Evolutionary conservation across 1,140 invertebrate species (phyloP).

Genomic region (Argopecten irradians): DNA sequence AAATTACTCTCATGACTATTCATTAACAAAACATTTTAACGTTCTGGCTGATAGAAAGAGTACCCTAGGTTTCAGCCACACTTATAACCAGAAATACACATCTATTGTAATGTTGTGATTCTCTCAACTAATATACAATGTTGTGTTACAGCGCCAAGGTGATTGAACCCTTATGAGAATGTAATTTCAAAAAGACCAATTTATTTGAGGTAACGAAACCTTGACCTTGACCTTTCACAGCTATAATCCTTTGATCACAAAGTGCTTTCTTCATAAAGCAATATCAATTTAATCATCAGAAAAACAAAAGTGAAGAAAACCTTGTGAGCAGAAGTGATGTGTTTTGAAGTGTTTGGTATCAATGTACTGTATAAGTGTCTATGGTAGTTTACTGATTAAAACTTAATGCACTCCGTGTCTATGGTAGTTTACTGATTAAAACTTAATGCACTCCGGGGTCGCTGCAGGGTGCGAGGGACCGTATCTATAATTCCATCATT

Average conservation of each 20-base stretch:
- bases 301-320: not conserved
- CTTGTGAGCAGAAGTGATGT: not conserved
- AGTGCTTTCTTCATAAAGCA: not conserved
- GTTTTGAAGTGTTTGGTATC: not conserved
- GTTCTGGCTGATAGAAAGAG: too few relatives aligned
- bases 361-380: not conserved
- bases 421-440: not conserved
- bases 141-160: too few relatives aligned
- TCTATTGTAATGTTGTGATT: too few relatives aligned
- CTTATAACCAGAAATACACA: too few relatives aligned
- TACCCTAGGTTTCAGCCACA: too few relatives aligned
- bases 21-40: too few relatives aligned
- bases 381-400: not conserved
- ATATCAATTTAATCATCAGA: not conserved
- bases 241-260: not conserved
- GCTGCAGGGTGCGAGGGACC: not conserved
- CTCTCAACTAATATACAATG: too few relatives aligned
- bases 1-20: too few relatives aligned
- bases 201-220: not conserved
- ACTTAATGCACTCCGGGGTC: not conserved
- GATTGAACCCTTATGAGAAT: not conserved
- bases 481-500: slow-evolving; percentile 12
- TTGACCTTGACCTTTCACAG: not conserved
- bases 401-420: not conserved
- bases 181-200: not conserved